Percentiles rank a stretch among this genome's conserved stretches.
These are phyloP conservation scores for Centropyge bicolor DNA, from an alignment of 2,797 vertebrate species.

Conservation along the genomic window DNA sequence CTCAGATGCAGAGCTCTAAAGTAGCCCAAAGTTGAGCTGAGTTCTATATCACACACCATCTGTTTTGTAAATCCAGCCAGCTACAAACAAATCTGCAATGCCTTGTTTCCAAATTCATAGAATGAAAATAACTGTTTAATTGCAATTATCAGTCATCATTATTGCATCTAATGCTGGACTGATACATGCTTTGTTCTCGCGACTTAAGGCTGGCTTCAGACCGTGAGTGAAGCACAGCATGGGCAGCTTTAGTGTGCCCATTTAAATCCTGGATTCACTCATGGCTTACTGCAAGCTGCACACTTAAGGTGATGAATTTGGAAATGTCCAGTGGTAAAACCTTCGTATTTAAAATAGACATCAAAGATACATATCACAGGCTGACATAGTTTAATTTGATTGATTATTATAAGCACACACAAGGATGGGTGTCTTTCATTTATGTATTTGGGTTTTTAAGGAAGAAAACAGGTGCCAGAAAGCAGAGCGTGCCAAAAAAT, in stretches of 20 bases:
- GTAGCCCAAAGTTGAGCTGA: constrained; percentile 68
- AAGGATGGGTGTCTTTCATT: background rate
- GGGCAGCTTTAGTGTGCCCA: background rate
- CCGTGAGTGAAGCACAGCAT: constrained; percentile 12
- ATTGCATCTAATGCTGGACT: constrained; percentile 29
- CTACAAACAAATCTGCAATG: constrained; percentile 47
- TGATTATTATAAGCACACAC: constrained; percentile 21
- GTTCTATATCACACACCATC: constrained; percentile 74
- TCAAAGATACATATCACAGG: constrained; percentile 14
- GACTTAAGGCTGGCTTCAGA: constrained; percentile 41
- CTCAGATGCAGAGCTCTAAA: constrained; percentile 69
- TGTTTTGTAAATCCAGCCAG: constrained; percentile 71
- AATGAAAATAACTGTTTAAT: constrained; percentile 35
- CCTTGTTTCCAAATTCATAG: constrained; percentile 34
- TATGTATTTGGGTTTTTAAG: constrained; percentile 43
- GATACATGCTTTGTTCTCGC: constrained; percentile 21
- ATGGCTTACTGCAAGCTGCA: constrained; percentile 35
- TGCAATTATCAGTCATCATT: constrained; percentile 46
- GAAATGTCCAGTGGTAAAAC: constrained; percentile 10
- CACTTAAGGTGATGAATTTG: constrained; percentile 22
- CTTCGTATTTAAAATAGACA: constrained; percentile 12
- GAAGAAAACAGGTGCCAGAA: constrained; percentile 43
- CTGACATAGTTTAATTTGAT: constrained; percentile 16
- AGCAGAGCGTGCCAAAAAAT: constrained; percentile 51
- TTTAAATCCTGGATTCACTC: constrained; percentile 40